Conservation (phyloP, 2,797 vertebrate genomes). For the Enteromius mattozi region DNA sequence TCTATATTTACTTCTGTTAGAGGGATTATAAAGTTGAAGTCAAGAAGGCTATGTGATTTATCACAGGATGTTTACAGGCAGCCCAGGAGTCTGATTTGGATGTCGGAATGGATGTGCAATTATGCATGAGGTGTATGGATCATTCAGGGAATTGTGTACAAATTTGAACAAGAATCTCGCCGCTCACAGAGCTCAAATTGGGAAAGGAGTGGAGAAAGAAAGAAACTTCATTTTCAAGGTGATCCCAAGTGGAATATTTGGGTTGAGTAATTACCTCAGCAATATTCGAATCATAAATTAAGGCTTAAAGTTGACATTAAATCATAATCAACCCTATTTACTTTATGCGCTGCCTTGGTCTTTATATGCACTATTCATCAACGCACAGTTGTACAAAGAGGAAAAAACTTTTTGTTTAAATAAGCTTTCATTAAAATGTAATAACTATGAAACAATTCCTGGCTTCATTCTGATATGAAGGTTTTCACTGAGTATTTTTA, state of each 20-base stretch:
- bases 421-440: neutral
- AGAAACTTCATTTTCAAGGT: conserved; percentile 10
- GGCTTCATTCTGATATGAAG: neutral
- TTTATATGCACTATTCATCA: neutral
- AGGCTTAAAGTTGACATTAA: neutral
- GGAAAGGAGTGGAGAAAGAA: neutral
- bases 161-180: conserved; percentile 21
- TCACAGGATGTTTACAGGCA: conserved; percentile 37
- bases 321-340: neutral
- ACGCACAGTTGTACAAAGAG: neutral
- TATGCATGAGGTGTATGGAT: conserved; percentile 20
- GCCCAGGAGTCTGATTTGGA: conserved; percentile 13
- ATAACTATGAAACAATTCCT: neutral
- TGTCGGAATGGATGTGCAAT: conserved; percentile 30
- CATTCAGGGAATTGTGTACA: conserved; percentile 18
- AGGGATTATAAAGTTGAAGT: conserved; percentile 18
- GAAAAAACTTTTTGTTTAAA: neutral
- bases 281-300: conserved; percentile 3
- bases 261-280: neutral
- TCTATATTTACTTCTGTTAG: conserved; percentile 29
- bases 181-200: neutral
- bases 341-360: neutral
- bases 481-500: neutral
- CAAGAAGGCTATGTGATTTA: conserved; percentile 31
- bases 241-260: conserved; percentile 10